These are phyloP conservation scores for Clarias fuscus DNA, from an alignment of 2,797 vertebrate species.

Conservation along the genomic window DNA sequence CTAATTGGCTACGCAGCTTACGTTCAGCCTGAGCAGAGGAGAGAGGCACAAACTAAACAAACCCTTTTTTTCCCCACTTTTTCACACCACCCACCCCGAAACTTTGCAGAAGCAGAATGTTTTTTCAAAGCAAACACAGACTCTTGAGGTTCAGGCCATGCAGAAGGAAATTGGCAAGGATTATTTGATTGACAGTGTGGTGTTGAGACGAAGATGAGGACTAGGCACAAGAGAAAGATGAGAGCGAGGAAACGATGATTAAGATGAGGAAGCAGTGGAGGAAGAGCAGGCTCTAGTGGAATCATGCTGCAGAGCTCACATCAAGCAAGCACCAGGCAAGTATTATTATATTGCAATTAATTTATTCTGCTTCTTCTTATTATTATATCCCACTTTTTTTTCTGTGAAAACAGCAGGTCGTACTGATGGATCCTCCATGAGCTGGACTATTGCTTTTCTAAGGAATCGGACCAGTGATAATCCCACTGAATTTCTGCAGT, in stretches of 20 bases:
- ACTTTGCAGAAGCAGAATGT: constrained; percentile 14
- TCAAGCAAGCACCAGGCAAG: background rate
- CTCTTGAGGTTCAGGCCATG: constrained; percentile 39
- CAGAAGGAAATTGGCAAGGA: constrained; percentile 50
- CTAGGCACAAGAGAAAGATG: background rate
- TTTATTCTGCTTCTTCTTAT: no score
- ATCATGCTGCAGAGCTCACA: background rate
- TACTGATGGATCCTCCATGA: no score
- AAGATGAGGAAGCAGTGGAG: background rate
- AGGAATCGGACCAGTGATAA: no score
- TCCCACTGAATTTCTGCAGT: no score
- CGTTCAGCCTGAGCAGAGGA: constrained; percentile 21
- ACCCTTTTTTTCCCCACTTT: constrained; percentile 1
- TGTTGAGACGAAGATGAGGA: background rate
- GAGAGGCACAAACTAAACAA: constrained; percentile 38
- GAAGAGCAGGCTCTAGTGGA: constrained; percentile 30
- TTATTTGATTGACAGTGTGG: constrained; percentile 44
- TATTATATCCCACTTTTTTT: no score
- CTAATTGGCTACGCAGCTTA: constrained; percentile 61
- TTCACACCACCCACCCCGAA: constrained; percentile 3
- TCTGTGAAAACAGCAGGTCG: no score
- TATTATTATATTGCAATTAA: no score
- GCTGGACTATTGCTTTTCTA: no score
- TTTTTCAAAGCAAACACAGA: constrained; percentile 45
- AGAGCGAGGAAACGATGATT: background rate